phyloP scores from a whole-genome alignment of 1,140 invertebrate species.

The Sesamia nonagrioides region DNA sequence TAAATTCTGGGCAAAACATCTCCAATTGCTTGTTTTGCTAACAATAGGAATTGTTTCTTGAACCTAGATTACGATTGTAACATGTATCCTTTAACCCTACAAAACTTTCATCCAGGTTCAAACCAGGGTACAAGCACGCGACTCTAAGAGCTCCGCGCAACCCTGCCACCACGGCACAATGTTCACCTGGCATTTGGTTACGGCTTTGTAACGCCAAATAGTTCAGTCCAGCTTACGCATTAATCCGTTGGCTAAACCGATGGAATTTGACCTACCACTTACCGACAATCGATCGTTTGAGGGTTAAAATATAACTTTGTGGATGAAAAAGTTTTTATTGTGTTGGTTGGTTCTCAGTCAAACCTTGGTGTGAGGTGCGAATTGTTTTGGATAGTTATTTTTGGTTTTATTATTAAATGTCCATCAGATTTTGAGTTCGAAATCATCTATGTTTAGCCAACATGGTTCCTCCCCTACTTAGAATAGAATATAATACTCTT shows the following conservation, averaged over 20 bases:
- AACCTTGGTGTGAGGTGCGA: background rate
- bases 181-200: constrained; percentile 44
- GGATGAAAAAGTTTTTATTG: constrained; percentile 20
- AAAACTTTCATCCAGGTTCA: constrained; percentile 11
- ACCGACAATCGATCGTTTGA: constrained; percentile 36
- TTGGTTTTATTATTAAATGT: too few relatives aligned
- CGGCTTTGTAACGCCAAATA: constrained; percentile 45
- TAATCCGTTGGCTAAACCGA: constrained; percentile 45
- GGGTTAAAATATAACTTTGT: constrained; percentile 44
- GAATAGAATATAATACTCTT: too few relatives aligned
- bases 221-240: constrained; percentile 40
- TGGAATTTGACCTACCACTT: constrained; percentile 41
- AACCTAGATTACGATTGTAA: too few relatives aligned
- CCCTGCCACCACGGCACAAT: constrained; percentile 30
- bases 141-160: background rate
- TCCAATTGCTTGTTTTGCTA: too few relatives aligned
- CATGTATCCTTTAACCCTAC: background rate
- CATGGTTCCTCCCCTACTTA: too few relatives aligned
- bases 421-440: background rate
- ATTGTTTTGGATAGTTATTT: too few relatives aligned
- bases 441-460: too few relatives aligned
- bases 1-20: too few relatives aligned
- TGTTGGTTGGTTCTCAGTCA: background rate
- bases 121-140: background rate
- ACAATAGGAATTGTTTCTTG: too few relatives aligned